A percentile compares a stretch with the other conserved stretches of the same genome.
Evolutionary conservation across 2,888 invertebrate genomes (phyloP).

Genomic region (Euzetes globulus): DNA sequence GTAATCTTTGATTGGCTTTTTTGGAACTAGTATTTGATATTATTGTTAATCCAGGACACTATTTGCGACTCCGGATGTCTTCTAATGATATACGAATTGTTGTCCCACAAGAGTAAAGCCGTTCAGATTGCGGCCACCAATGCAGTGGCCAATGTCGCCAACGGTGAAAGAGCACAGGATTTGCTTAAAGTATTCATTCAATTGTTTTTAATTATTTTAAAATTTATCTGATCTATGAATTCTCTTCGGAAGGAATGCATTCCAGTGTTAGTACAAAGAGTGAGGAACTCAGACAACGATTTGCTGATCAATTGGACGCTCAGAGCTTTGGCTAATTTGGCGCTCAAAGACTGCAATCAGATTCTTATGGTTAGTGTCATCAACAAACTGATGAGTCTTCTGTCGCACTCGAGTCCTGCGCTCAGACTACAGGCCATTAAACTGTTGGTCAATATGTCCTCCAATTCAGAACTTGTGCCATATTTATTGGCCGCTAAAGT

Average conservation of each 20-base stretch:
- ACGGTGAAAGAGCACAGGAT: conserved; percentile 47
- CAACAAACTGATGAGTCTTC: conserved; percentile 43
- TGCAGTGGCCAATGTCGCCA: conserved; percentile 53
- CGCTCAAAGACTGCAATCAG: conserved; percentile 44
- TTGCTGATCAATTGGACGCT: conserved; percentile 50
- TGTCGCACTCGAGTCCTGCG: conserved; percentile 48
- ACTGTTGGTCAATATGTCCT: conserved; percentile 55
- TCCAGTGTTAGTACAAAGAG: conserved; percentile 49
- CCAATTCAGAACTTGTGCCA: conserved; percentile 56
- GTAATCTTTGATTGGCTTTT: neutral
- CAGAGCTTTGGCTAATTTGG: conserved; percentile 54
- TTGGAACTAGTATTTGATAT: neutral
- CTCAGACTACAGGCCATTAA: conserved; percentile 53
- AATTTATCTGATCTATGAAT: no score
- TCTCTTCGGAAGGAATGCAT: conserved; percentile 49
- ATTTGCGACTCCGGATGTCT: conserved; percentile 53
- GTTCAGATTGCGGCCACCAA: conserved; percentile 50
- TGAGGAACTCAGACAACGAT: conserved; percentile 44
- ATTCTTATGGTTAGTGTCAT: conserved; percentile 36
- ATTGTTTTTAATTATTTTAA: conserved; percentile 39
- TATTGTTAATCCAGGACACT: conserved; percentile 42
- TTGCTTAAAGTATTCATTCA: conserved; percentile 1
- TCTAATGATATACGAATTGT: conserved; percentile 49
- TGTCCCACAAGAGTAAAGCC: conserved; percentile 48
- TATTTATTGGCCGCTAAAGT: conserved; percentile 55